Base-by-base conservation (phyloP, 2,888 invertebrate species). In the Aethes cnicana region DNA sequence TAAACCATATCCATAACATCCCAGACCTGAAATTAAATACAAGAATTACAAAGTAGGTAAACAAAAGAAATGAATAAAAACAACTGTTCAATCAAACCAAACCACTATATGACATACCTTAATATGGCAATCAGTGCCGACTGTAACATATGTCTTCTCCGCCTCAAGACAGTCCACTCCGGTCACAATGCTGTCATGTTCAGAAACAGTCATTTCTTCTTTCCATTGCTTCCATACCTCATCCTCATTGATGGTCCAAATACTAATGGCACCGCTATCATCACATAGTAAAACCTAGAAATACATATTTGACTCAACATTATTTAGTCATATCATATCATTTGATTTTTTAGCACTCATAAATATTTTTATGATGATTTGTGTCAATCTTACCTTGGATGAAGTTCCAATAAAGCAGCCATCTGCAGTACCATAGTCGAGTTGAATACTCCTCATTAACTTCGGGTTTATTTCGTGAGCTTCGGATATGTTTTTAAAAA, bases 91-190 rank as follows among this genome's bases (percentile, higher is more conserved):
- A 28, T 4, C n/a, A n/a, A n/a, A n/a, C n/a, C n/a, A 8, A 23
- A 23, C 2, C 23, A 4, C 6, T 7, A 11, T 0, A 16, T 4
- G 20, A 23, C 21, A 2, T 56, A 85, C 90, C 81, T 90, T 90
- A n/a, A 81, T 77, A 72, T 84, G 80, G 11, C 85, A 83, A 72
- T 90, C 90, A 58, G 78, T 85, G 32, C 87, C 85, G n/a, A 74
- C 81, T 14, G 89, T 85, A 2, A 89, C 74, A 79, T 86, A 88
- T 36, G 77, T 72, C 20, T 72, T 73, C 16, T 70, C 77, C 14
- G 74, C 63, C 2, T 72, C 63, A 0, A 90, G 72, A 47, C 84
- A 81, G 48, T 84, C 88, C 2, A 90, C 70, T 11, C 75, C 74
- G 26, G 84, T 43, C 0, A 70, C 75, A 41, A 75, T 74, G 56